Evolutionary conservation across 2,888 invertebrate genomes (phyloP), one percentile per base, ranked within the genome.

Genomic region (Archips xylosteana): DNA sequence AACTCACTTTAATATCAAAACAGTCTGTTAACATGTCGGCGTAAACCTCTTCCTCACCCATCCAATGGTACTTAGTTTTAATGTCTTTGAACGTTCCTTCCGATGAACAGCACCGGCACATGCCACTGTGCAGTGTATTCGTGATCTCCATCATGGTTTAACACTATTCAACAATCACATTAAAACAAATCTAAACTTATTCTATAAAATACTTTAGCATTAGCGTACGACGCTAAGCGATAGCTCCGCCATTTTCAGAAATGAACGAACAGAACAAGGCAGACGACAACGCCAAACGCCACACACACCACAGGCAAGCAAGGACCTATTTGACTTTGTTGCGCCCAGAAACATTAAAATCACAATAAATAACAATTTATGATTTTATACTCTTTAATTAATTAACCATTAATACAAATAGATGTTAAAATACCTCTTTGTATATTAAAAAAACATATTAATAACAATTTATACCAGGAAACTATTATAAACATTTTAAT

Each of bases 21-120:
- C 93, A 93, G 81, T 92, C 91, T 63, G 83, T 85, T 76, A 94
- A 81, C 92, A 94, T 93, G 76, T 93, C 91, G 23, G 87, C 85
- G 75, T 94, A 94, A 6, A 94, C 81, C 77, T 94, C 94, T 77
- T 91, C 89, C 36, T 89, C 90, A 70, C 92, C 94, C 92, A 94
- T 92, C 94, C 94, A 94, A 71, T 85, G 85, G 76, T 93, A 93
- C 1, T 87, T 81, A 34, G 83, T 83, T 78, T 87, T 87, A 71
- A 94, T 82, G 81, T 92, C 91, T 85, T 94, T 94, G 75, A 87
- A 94, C 39, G 87, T 86, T 70, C 94, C 94, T 77, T 92, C 91
- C 2, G 92, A 87, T 1, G 92, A 89, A 87, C 94, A 94, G 84
- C 94, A 94, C 78, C 94, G 90, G 81, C 94, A 94, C 86, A 93